Conservation (phyloP, 1,140 invertebrate species). For the Callitettix versicolor region DNA sequence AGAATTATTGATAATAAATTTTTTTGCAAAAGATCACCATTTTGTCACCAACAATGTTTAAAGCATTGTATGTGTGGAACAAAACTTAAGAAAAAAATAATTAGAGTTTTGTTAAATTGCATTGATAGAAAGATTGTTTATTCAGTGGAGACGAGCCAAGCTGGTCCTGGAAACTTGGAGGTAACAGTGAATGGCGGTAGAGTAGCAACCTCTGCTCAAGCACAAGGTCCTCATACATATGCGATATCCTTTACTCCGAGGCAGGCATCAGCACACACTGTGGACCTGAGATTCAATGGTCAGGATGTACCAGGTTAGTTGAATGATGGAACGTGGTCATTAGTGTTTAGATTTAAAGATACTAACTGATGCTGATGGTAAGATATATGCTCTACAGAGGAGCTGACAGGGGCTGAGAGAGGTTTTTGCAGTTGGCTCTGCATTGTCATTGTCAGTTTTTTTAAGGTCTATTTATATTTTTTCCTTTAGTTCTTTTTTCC, state of each 20-base stretch:
- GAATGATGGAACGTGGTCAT: background rate
- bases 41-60: too few relatives aligned
- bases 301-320: constrained; percentile 81
- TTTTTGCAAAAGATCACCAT: too few relatives aligned
- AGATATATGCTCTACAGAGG: constrained; percentile 1
- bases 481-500: too few relatives aligned
- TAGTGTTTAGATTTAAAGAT: background rate
- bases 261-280: constrained; percentile 78
- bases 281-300: constrained; percentile 90
- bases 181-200: constrained; percentile 93
- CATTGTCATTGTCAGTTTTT: too few relatives aligned
- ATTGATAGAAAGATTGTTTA: too few relatives aligned
- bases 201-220: constrained; percentile 89
- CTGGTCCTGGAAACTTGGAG: constrained; percentile 91
- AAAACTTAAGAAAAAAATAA: too few relatives aligned
- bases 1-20: too few relatives aligned
- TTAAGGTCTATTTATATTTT: too few relatives aligned
- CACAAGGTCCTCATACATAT: constrained; percentile 89
- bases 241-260: constrained; percentile 94
- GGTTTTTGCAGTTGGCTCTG: too few relatives aligned
- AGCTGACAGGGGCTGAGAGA: too few relatives aligned
- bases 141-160: constrained; percentile 90
- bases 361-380: background rate
- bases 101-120: too few relatives aligned
- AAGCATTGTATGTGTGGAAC: too few relatives aligned